phyloP scores from a whole-genome alignment of 2,797 vertebrate species.

The Characodon lateralis region DNA sequence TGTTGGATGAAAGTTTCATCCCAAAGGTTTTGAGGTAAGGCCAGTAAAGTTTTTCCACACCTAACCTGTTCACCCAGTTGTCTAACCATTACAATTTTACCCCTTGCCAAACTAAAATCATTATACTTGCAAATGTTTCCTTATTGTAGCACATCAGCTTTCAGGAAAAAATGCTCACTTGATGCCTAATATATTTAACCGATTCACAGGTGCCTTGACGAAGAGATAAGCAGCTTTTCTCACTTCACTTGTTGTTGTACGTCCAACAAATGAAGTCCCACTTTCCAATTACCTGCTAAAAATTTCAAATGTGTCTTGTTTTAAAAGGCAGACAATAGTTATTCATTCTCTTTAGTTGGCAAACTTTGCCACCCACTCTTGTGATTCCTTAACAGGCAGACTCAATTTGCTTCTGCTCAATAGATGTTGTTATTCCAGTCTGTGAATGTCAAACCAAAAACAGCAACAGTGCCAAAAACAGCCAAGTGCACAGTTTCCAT shows the following conservation, averaged over 20 bases:
- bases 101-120: too few relatives aligned
- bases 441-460: neutral
- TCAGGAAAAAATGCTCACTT: neutral
- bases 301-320: conserved; percentile 8
- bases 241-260: neutral
- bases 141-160: neutral
- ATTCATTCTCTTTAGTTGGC: conserved; percentile 13
- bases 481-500: conserved; percentile 27
- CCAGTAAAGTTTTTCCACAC: neutral
- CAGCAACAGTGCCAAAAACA: conserved; percentile 1
- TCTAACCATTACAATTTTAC: too few relatives aligned
- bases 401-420: conserved; percentile 36
- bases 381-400: conserved; percentile 18
- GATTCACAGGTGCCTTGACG: neutral
- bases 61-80: neutral
- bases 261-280: neutral
- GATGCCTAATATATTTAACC: neutral
- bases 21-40: neutral
- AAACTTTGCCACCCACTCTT: neutral
- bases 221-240: neutral
- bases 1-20: neutral
- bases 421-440: conserved; percentile 14
- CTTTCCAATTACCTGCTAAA: neutral
- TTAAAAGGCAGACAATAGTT: conserved; percentile 12
- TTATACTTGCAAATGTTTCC: neutral